Evolutionary conservation across 92 coral and sea anemone genomes (phyloP).

Genomic region (Paramuricea clavata): DNA sequence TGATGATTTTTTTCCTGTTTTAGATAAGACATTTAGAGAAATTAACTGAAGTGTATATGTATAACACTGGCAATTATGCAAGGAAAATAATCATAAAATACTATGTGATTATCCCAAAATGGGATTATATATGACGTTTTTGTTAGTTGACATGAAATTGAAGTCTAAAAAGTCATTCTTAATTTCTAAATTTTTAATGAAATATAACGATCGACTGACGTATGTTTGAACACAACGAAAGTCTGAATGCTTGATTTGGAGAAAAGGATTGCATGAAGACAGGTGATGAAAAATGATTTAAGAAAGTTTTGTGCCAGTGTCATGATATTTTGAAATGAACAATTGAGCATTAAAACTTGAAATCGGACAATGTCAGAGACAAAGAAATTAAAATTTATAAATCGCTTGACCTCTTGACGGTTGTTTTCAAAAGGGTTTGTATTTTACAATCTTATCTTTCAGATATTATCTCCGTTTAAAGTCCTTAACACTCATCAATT

Average conservation of each 20-base stretch:
- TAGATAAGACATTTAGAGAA: slow-evolving; percentile 11
- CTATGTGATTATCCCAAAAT: slow-evolving; percentile 50
- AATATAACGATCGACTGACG: slow-evolving; percentile 41
- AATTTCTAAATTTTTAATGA: slow-evolving; percentile 30
- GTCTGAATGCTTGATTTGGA: background rate
- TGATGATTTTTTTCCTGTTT: background rate
- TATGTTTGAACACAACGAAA: background rate
- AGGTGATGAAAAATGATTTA: slow-evolving; percentile 19
- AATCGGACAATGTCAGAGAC: background rate
- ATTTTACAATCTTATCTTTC: background rate
- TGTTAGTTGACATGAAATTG: slow-evolving; percentile 48
- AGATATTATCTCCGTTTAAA: background rate
- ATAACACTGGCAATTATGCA: slow-evolving; percentile 37
- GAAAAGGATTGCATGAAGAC: slow-evolving; percentile 5
- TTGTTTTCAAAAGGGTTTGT: background rate
- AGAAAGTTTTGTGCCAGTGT: background rate
- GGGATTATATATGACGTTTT: slow-evolving; percentile 52
- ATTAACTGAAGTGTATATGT: slow-evolving; percentile 41
- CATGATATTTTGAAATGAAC: slow-evolving; percentile 3
- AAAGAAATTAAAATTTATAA: background rate
- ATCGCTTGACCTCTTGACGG: slow-evolving; percentile 1
- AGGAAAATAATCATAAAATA: slow-evolving; percentile 37
- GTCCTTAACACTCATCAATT: background rate
- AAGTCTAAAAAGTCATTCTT: slow-evolving; percentile 38
- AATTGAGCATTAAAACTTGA: background rate